Conservation (phyloP, 2,113 vertebrate genomes). For the Corythornis cristatus region DNA sequence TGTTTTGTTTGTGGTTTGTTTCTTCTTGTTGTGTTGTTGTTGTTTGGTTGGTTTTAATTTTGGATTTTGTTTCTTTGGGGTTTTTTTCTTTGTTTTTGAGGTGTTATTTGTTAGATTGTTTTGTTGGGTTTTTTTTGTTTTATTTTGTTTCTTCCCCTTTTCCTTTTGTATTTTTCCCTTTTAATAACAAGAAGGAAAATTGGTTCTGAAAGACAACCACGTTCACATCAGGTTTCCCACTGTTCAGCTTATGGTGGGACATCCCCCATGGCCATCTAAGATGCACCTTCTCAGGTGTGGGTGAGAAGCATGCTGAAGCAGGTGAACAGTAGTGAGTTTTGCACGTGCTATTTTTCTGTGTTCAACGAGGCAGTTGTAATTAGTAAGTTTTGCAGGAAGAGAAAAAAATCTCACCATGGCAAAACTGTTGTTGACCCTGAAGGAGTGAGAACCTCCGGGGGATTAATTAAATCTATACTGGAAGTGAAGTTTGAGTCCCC, state of each 20-base stretch:
- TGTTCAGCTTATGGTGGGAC: fast-evolving
- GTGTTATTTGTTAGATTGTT: too few relatives aligned
- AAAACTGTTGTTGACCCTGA: background rate
- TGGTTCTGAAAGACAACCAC: fast-evolving
- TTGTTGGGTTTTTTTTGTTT: background rate
- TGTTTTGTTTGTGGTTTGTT: background rate
- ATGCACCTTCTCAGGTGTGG: background rate
- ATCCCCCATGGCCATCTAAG: background rate
- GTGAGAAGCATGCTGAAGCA: background rate
- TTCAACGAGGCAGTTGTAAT: fast-evolving
- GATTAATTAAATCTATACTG: background rate
- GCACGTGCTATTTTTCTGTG: background rate
- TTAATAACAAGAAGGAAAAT: background rate
- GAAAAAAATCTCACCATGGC: fast-evolving
- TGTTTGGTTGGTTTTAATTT: too few relatives aligned
- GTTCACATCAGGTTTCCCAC: background rate
- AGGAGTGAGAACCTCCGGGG: background rate
- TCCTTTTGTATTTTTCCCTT: background rate
- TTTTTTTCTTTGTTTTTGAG: too few relatives aligned
- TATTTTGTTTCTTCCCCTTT: background rate
- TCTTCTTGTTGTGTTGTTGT: too few relatives aligned
- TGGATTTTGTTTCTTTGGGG: too few relatives aligned
- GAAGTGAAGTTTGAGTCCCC: background rate
- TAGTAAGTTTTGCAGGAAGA: background rate
- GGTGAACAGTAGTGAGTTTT: background rate